Conservation (phyloP, 1,140 invertebrate species). For the Pemphigus obesinymphae region DNA sequence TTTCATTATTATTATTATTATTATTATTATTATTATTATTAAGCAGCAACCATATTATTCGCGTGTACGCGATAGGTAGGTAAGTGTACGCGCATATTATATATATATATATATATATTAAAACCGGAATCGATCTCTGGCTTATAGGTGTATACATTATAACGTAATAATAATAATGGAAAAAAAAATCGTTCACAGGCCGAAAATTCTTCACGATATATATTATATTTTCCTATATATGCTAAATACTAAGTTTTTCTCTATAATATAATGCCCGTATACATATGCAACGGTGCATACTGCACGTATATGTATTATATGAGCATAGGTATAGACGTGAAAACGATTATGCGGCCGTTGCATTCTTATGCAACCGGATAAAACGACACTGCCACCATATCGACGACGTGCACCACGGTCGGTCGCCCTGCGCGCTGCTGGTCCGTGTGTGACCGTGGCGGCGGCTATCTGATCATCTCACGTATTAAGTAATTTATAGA, state of each 20-base stretch:
- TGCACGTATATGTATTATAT: neutral
- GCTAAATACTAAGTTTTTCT: too few species aligned
- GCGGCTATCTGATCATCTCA: constrained; percentile 12
- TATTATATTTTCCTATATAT: too few species aligned
- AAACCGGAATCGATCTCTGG: constrained; percentile 6
- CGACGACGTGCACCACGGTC: neutral
- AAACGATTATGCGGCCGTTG: constrained; percentile 18
- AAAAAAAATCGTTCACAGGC: neutral
- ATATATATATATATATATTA: neutral
- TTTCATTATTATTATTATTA: neutral
- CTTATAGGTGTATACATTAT: neutral
- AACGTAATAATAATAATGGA: neutral
- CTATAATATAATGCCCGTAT: neutral
- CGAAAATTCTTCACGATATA: neutral
- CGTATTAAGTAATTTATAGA: constrained; percentile 30
- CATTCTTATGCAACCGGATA: constrained; percentile 5
- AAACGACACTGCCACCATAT: neutral
- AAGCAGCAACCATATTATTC: neutral
- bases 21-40: neutral
- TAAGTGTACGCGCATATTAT: neutral
- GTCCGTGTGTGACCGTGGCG: neutral
- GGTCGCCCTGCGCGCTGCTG: neutral
- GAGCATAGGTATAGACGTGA: constrained; percentile 23
- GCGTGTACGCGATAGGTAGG: neutral
- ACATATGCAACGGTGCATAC: neutral